These are phyloP conservation scores for Harpegnathos saltator DNA, from an alignment of 1,140 invertebrate species.

Conservation along the genomic window DNA sequence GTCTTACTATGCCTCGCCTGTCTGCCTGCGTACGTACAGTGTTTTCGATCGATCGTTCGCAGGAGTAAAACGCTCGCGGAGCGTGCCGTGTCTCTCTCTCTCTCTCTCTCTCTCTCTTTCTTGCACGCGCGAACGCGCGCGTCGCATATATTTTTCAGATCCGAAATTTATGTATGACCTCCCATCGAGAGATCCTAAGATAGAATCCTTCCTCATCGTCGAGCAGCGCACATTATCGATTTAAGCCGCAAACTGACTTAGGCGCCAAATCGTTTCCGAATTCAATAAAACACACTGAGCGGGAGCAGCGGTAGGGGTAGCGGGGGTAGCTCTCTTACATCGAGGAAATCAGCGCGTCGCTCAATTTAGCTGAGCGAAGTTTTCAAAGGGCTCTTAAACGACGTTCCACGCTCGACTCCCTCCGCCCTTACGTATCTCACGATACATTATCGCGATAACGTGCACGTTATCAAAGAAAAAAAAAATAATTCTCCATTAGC, in stretches of 20 bases:
- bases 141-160: slow-evolving; percentile 74
- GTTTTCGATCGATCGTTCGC: slow-evolving; percentile 48
- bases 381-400: background rate
- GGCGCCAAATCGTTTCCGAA: slow-evolving; percentile 54
- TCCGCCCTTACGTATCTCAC: too few relatives aligned
- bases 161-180: slow-evolving; percentile 72
- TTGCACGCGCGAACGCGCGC: background rate
- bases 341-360: slow-evolving; percentile 28
- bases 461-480: too few relatives aligned
- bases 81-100: background rate
- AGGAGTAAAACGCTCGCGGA: slow-evolving; percentile 3
- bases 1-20: slow-evolving; percentile 6
- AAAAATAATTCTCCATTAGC: too few relatives aligned
- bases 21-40: slow-evolving; percentile 6
- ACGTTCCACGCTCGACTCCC: background rate
- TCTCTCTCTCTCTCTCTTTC: too few relatives aligned
- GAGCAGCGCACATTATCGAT: slow-evolving; percentile 64
- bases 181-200: slow-evolving; percentile 63
- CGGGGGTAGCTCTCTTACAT: slow-evolving; percentile 17
- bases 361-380: slow-evolving; percentile 2
- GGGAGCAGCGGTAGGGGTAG: background rate
- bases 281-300: slow-evolving; percentile 57
- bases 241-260: slow-evolving; percentile 62
- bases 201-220: slow-evolving; percentile 66
- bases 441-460: too few relatives aligned